phyloP scores from a whole-genome alignment of 1,140 invertebrate species.

The Dreissena polymorpha region DNA sequence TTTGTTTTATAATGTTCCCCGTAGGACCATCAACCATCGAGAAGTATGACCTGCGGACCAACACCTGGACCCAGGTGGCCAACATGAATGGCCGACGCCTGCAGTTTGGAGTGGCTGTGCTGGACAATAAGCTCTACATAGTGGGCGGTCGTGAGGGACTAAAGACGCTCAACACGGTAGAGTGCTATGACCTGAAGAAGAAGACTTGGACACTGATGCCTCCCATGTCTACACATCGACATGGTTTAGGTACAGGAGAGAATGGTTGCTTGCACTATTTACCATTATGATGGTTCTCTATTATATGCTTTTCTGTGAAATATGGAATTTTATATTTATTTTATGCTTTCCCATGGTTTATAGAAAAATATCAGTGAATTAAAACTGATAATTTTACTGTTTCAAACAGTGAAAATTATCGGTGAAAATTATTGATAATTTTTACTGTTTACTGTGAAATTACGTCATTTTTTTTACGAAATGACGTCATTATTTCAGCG shows the following conservation, averaged over 20 bases:
- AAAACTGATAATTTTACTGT: too few species aligned
- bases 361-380: too few species aligned
- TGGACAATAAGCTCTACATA: constrained; percentile 90
- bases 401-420: too few species aligned
- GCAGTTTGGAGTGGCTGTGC: constrained; percentile 94
- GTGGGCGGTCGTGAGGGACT: constrained; percentile 96
- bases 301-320: too few species aligned
- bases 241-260: constrained; percentile 85
- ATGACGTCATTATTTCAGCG: too few species aligned
- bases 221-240: constrained; percentile 94
- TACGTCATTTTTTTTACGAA: too few species aligned
- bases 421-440: too few species aligned
- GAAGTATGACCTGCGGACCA: constrained; percentile 91
- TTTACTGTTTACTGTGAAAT: too few species aligned
- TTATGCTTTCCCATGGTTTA: too few species aligned
- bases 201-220: constrained; percentile 90
- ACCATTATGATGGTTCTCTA: too few species aligned
- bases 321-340: too few species aligned
- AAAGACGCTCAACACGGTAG: constrained; percentile 94
- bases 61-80: constrained; percentile 89
- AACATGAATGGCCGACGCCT: constrained; percentile 89
- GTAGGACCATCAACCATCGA: constrained; percentile 92
- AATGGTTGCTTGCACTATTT: too few species aligned
- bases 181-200: constrained; percentile 89
- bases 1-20: constrained; percentile 9